Percentiles rank a stretch among this genome's conserved stretches.
Conservation (phyloP, 2,113 vertebrate species). For the Romanogobio albipinnatus region DNA sequence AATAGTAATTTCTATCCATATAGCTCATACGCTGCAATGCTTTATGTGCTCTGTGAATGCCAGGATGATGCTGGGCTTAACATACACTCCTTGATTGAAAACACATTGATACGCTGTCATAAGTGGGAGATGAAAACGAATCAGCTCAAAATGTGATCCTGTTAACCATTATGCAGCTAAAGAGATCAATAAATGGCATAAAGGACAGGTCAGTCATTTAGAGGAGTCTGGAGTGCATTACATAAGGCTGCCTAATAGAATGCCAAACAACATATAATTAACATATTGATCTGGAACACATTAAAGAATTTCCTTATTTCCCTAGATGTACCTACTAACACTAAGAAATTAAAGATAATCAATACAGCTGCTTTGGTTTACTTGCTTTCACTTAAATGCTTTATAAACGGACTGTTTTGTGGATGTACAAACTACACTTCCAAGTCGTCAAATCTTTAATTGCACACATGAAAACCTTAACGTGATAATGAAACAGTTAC, state of each 20-base stretch:
- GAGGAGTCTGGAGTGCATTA: conserved; percentile 36
- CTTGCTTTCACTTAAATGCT: not conserved
- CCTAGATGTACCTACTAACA: conserved; percentile 6
- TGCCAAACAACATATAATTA: conserved; percentile 25
- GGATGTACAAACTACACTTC: not conserved
- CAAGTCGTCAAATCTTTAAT: conserved; percentile 2
- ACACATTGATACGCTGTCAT: not conserved
- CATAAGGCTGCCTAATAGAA: conserved; percentile 28
- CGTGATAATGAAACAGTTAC: not conserved
- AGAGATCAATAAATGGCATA: conserved; percentile 27
- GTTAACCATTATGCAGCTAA: not conserved
- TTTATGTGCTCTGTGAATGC: not conserved
- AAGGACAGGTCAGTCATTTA: conserved; percentile 38
- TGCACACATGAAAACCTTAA: not conserved
- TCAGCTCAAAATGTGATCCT: conserved; percentile 22
- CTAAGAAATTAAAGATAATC: conserved; percentile 12
- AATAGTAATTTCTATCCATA: not conserved
- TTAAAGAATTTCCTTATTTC: conserved; percentile 30
- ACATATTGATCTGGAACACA: conserved; percentile 26
- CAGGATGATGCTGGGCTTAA: not conserved
- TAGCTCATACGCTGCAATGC: not conserved
- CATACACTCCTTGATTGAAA: not conserved
- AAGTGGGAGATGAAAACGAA: conserved; percentile 2
- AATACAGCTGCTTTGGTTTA: not conserved
- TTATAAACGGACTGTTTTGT: not conserved